Evolutionary conservation across 2,888 invertebrate genomes (phyloP).

Genomic region (Clostera curtula): DNA sequence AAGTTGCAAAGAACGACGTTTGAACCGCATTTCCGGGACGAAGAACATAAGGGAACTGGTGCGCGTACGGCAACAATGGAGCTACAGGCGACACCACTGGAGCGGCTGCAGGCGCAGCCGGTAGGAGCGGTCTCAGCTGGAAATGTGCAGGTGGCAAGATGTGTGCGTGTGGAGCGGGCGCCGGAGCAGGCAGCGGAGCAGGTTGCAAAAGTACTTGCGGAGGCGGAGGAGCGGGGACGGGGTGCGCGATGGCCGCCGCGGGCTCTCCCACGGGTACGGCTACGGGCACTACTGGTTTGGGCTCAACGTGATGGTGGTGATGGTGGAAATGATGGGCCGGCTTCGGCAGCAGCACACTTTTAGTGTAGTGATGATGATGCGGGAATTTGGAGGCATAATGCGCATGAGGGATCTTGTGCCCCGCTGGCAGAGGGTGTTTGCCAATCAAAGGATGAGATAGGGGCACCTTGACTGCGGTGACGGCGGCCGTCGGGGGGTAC

Average conservation of each 20-base stretch:
- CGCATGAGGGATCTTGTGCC: constrained; percentile 51
- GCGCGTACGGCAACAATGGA: constrained; percentile 30
- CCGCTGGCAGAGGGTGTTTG: constrained; percentile 47
- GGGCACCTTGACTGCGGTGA: constrained; percentile 61
- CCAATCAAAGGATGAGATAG: constrained; percentile 40
- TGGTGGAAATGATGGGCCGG: constrained; percentile 60
- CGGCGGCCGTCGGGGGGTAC: constrained; percentile 62
- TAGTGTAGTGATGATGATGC: constrained; percentile 44
- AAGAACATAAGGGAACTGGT: constrained; percentile 49
- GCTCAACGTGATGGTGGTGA: constrained; percentile 58
- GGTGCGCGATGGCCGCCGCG: too few species aligned
- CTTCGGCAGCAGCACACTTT: constrained; percentile 36
- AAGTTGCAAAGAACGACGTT: constrained; percentile 60
- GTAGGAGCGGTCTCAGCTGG: constrained; percentile 37
- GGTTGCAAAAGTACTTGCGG: constrained; percentile 31
- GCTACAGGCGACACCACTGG: constrained; percentile 31
- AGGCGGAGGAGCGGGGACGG: too few species aligned
- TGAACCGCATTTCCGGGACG: constrained; percentile 64
- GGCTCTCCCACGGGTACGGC: constrained; percentile 39
- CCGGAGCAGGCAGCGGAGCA: constrained; percentile 22
- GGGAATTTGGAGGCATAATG: constrained; percentile 56
- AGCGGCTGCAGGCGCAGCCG: constrained; percentile 35
- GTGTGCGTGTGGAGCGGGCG: constrained; percentile 30
- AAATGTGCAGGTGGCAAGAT: constrained; percentile 34
- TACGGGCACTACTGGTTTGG: constrained; percentile 48